Base-by-base conservation (phyloP, 1,140 invertebrate genomes). In the Acromyrmex charruanus region DNA sequence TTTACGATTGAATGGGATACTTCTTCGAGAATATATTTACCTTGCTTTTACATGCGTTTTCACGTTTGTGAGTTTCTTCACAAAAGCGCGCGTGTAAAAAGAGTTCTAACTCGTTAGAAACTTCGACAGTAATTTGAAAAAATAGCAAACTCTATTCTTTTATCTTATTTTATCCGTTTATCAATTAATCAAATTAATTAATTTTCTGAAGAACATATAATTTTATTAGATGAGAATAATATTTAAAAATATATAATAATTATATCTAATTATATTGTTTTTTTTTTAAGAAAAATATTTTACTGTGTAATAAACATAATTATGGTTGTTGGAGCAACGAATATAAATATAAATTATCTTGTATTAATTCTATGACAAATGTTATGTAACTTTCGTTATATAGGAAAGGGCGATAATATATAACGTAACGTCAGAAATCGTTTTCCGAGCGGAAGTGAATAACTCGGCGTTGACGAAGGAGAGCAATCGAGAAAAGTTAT, bases 401-500 rank as follows among this genome's bases (percentile, higher is more conserved):
- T 35, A 9, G 9, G 59, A 68, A 12, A 58, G n/a, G 12, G 28
- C 21, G 53, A 53, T 81, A 55, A 80, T 81, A 9, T 55, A 69
- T 35, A 21, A 44, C 18, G 39, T 69, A 71, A 61, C 10, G 39
- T 58, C 21, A 44, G 3, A 72, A 55, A n/a, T 63, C n/a, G 35
- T 85, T 71, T 71, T n/a, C 28, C 18, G 10, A 74, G n/a, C 59
- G 66, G 39, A 71, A 87, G 28, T 49, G 39, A 85, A 14, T 85
- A 51, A 49, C 35, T 4, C n/a, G 18, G 31, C 12, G 81, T 18
- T 31, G 58, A 16, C 16, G 51, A 74, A 49, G 61, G 31, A 75
- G 39, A 18, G 58, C 65, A 86, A 80, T 68, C 61, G 68, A 75
- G 79, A 69, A 79, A 80, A 88, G 58, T 88, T 88, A 86, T 81